Conservation (phyloP, 2,888 invertebrate genomes). For the Nemapogon koenigi region DNA sequence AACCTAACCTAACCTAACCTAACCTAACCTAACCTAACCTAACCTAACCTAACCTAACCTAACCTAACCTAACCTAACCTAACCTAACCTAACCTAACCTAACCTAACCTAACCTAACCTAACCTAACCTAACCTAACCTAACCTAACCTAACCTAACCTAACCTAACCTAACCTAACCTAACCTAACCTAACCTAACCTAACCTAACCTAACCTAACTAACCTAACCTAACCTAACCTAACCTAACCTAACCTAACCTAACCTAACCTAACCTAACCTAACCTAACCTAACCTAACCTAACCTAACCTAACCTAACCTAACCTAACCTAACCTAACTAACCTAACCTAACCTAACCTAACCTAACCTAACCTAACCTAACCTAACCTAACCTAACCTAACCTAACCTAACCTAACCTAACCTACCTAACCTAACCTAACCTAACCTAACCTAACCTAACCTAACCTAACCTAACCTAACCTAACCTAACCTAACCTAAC, state of each 20-base stretch:
- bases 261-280: constrained; percentile 9
- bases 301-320: constrained; percentile 10
- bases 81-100: constrained; percentile 10
- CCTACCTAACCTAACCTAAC: too few species aligned
- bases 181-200: constrained; percentile 10
- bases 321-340: constrained; percentile 10
- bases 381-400: constrained; percentile 5
- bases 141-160: constrained; percentile 10
- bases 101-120: constrained; percentile 10
- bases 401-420: constrained; percentile 4
- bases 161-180: constrained; percentile 13
- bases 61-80: constrained; percentile 10
- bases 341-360: constrained; percentile 6
- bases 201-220: constrained; percentile 13
- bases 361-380: constrained; percentile 5
- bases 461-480: constrained; percentile 5
- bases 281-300: constrained; percentile 9
- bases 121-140: constrained; percentile 10
- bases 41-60: constrained; percentile 8
- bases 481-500: constrained; percentile 5
- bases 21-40: constrained; percentile 9
- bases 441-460: constrained; percentile 5
- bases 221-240: constrained; percentile 13
- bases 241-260: constrained; percentile 13
- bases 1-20: constrained; percentile 10